These are phyloP conservation scores for Marmota flaviventris DNA, from an alignment of 2,113 vertebrate species.

Conservation along the genomic window DNA sequence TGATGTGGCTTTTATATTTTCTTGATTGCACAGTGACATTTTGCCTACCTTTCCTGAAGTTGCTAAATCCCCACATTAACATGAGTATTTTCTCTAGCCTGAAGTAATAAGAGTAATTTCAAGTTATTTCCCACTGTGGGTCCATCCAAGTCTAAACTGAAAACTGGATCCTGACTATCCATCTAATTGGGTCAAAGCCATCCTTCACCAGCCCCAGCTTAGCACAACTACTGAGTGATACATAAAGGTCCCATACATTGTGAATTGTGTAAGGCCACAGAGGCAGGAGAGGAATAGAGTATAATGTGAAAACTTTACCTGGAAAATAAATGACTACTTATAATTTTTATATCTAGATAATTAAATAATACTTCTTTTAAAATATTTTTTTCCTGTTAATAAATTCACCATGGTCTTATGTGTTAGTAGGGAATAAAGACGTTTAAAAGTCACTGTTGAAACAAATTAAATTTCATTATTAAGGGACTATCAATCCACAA, in stretches of 20 bases:
- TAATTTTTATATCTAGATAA: too few relatives aligned
- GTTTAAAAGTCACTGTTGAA: neutral
- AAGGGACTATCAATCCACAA: neutral
- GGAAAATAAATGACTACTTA: too few relatives aligned
- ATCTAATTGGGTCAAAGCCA: neutral
- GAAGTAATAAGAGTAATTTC: slow-evolving; percentile 6
- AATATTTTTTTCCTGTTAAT: slow-evolving; percentile 9
- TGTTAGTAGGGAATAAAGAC: neutral
- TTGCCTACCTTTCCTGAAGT: neutral
- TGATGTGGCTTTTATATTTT: neutral
- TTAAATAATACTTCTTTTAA: neutral
- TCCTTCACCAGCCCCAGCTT: neutral
- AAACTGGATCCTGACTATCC: neutral
- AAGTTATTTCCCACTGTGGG: neutral
- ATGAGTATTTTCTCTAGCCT: neutral
- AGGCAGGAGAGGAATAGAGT: too few relatives aligned
- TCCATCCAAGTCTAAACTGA: neutral
- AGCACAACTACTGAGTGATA: neutral
- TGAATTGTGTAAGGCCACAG: too few relatives aligned
- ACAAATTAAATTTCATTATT: slow-evolving; percentile 28
- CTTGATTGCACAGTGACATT: neutral
- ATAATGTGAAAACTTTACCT: too few relatives aligned
- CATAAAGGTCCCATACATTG: neutral
- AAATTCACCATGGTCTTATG: neutral
- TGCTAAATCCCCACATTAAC: neutral